phyloP scores from a whole-genome alignment of 2,888 invertebrate species.

The Polia nebulosa region DNA sequence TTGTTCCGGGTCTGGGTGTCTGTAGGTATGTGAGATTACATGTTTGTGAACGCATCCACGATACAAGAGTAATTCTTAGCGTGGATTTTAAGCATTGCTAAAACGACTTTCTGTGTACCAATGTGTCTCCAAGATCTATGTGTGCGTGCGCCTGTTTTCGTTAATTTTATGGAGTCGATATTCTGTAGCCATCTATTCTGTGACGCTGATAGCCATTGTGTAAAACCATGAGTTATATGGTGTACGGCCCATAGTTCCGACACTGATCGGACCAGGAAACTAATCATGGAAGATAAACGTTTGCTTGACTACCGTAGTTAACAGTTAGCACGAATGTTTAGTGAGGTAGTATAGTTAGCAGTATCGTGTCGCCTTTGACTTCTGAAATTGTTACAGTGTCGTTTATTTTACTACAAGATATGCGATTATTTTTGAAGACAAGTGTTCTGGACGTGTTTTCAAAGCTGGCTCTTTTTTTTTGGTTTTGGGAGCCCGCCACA shows the following conservation, averaged over 20 bases:
- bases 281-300: slow-evolving; percentile 31
- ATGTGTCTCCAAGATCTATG: too few species aligned
- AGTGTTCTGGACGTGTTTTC: too few species aligned
- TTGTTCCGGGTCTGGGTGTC: too few species aligned
- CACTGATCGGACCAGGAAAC: slow-evolving; percentile 32
- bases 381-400: not conserved
- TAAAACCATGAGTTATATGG: slow-evolving; percentile 47
- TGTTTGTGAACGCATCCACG: too few species aligned
- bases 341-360: not conserved
- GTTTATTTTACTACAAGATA: not conserved
- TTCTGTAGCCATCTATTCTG: slow-evolving; percentile 5
- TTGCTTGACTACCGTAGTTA: slow-evolving; percentile 22
- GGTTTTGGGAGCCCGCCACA: too few species aligned
- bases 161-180: not conserved
- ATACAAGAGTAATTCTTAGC: too few species aligned
- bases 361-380: not conserved
- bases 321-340: slow-evolving; percentile 2
- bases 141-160: not conserved
- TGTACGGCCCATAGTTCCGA: slow-evolving; percentile 38
- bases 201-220: slow-evolving; percentile 43
- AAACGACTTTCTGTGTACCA: too few species aligned
- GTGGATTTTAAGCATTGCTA: too few species aligned
- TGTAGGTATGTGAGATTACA: too few species aligned
- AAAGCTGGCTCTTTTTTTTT: too few species aligned
- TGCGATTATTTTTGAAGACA: too few species aligned